These are phyloP conservation scores for Campoletis sonorensis DNA, from an alignment of 1,140 invertebrate species.

Conservation along the genomic window DNA sequence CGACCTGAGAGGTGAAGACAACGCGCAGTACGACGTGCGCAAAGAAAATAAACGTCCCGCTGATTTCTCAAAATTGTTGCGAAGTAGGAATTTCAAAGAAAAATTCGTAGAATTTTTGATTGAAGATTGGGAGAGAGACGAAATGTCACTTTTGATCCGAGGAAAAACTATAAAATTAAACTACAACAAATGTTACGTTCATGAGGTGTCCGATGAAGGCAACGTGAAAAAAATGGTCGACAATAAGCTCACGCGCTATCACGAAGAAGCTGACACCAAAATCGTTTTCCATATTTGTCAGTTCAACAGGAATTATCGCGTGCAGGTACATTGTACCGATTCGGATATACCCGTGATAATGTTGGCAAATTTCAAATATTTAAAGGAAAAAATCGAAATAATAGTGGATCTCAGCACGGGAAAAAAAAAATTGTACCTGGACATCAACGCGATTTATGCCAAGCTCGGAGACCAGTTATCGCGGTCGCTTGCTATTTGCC, in stretches of 20 bases:
- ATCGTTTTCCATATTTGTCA: conserved; percentile 54
- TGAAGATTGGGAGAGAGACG: conserved; percentile 52
- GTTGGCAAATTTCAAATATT: conserved; percentile 53
- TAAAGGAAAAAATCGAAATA: conserved; percentile 48
- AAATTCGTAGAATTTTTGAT: conserved; percentile 49
- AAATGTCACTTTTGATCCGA: conserved; percentile 43
- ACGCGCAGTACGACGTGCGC: not conserved
- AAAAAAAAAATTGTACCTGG: too few species aligned
- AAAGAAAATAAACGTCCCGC: not conserved
- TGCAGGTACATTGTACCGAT: conserved; percentile 55
- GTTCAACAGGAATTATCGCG: conserved; percentile 48
- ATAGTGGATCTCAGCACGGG: conserved; percentile 50
- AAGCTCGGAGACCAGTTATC: too few species aligned
- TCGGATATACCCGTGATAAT: conserved; percentile 55
- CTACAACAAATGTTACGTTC: conserved; percentile 53
- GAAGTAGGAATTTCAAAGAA: not conserved
- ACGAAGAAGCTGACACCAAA: conserved; percentile 55
- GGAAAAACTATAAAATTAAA: conserved; percentile 52
- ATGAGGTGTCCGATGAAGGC: conserved; percentile 39
- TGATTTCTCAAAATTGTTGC: not conserved
- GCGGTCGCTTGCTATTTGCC: conserved; percentile 48
- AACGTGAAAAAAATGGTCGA: conserved; percentile 52
- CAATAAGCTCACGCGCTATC: conserved; percentile 51
- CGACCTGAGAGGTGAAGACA: not conserved
- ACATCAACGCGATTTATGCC: too few species aligned